Base-by-base conservation (phyloP, 1,140 invertebrate species). In the Dryas iulia region DNA sequence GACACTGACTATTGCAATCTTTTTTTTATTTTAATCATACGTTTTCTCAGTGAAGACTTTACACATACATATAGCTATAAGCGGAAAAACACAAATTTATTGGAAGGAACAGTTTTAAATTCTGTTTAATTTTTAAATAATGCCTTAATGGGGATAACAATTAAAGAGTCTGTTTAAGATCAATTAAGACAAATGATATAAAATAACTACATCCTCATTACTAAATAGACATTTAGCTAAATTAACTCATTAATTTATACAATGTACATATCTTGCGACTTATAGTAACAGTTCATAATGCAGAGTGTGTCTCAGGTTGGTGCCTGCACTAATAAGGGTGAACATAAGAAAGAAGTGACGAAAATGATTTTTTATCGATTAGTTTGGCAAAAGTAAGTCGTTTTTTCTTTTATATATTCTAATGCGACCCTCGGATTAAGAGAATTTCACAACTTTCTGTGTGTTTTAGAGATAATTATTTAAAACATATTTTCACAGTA, bases 311-410 rank as follows among this genome's bases (percentile, higher is more conserved):
- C 6, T 26, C n/a, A 4, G 0, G 21, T 24, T 56, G 12, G 10
- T n/a, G 8, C 10, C 52, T 23, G 21, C 11, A 24, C 10, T 26
- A n/a, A 1, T 25, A n/a, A 0, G 1, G 24, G 2, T 0, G 21
- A 11, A 11, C 25, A 7, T 10, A 3, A 10, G 39, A 5, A 47
- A 47, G 14, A 47, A 47, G 18, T 7, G 14, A 21, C 21, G 5
- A 56, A 26, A 25, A 56, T 56, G 53, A 26, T 56, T 56, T 3
- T 26, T n/a, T 26, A 56, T 56, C 53, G 53, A 26, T 26, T 56
- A 26, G 23, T 26, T 56, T 56, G 53, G 53, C 53, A 56, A 56
- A 56, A 26, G 53, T 56, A 56, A 56, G 53, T 56, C 1, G 1
- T 14, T 35, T 0, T 35, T 4, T 35, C 26, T 28, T 28, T 3